phyloP scores from a whole-genome alignment of 2,113 vertebrate species.

The Campylomormyrus tamandua region DNA sequence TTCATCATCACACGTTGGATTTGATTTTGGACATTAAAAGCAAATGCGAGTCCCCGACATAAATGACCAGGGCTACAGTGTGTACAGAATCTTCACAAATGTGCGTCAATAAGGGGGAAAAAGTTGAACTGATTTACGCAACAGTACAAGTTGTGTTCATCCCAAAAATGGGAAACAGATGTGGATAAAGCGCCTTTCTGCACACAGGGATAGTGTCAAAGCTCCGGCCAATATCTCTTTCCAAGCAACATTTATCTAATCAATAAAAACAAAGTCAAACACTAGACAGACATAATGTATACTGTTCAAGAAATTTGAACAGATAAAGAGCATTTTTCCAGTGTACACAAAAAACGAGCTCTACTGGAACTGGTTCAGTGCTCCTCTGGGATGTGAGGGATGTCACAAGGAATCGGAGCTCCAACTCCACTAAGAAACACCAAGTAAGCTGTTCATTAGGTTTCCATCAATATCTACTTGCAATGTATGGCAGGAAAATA shows the following conservation, averaged over 20 bases:
- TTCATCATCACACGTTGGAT: not conserved
- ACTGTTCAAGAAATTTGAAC: not conserved
- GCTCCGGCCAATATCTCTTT: not conserved
- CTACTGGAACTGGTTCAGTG: not conserved
- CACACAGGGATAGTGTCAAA: conserved; percentile 13
- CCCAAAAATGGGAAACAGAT: conserved; percentile 32
- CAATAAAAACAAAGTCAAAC: not conserved
- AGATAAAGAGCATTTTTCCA: not conserved
- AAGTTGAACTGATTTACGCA: conserved; percentile 18
- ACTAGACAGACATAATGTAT: not conserved
- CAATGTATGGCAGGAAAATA: not conserved
- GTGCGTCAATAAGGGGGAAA: not conserved
- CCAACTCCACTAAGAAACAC: not conserved
- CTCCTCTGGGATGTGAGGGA: not conserved
- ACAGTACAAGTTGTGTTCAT: conserved; percentile 8
- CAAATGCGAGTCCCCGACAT: not conserved
- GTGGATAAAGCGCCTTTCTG: not conserved
- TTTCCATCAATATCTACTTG: not conserved
- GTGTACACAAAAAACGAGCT: not conserved
- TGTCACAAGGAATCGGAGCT: not conserved
- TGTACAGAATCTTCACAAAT: not conserved
- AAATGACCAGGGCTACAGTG: not conserved
- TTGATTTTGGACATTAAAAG: not conserved
- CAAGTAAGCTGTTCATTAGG: not conserved
- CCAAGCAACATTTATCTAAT: not conserved